Evolutionary conservation across 2,888 invertebrate species (phyloP).

Genomic region (Idaea biselata): DNA sequence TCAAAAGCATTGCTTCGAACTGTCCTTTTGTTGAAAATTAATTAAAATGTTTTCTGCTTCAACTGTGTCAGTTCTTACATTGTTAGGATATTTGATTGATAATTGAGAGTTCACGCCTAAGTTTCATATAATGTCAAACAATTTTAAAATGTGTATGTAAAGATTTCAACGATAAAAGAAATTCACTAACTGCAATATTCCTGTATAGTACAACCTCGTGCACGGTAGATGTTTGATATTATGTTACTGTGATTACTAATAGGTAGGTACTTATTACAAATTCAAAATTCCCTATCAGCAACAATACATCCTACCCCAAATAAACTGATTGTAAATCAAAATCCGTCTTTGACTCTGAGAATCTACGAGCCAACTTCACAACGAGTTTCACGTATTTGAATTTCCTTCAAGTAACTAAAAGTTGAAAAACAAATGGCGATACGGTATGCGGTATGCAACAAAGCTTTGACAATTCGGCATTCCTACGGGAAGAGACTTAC

Average conservation of each 20-base stretch:
- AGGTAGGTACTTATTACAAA: too few relatives aligned
- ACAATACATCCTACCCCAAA: slow-evolving; percentile 12
- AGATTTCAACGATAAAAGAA: too few relatives aligned
- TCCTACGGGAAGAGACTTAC: slow-evolving; percentile 38
- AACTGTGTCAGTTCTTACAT: neutral
- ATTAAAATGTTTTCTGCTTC: slow-evolving; percentile 16
- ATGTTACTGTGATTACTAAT: too few relatives aligned
- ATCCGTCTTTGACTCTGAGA: slow-evolving; percentile 44
- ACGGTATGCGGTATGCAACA: slow-evolving; percentile 60
- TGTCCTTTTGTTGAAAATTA: slow-evolving; percentile 44
- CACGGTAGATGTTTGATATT: too few relatives aligned
- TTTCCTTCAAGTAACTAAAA: slow-evolving; percentile 53
- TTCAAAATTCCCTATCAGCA: slow-evolving; percentile 19
- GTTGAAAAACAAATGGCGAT: slow-evolving; percentile 65
- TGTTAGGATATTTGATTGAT: slow-evolving; percentile 5
- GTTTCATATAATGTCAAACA: too few relatives aligned
- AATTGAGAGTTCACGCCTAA: neutral
- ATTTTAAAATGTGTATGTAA: too few relatives aligned
- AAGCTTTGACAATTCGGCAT: slow-evolving; percentile 63
- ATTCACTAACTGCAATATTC: too few relatives aligned
- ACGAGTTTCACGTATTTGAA: slow-evolving; percentile 58
- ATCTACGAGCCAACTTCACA: slow-evolving; percentile 43
- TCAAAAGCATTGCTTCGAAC: slow-evolving; percentile 34
- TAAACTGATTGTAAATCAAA: slow-evolving; percentile 41
- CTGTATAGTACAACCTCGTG: too few relatives aligned